A percentile compares a stretch with the other conserved stretches of the same genome.
Evolutionary conservation across 2,797 vertebrate species (phyloP).

Genomic region (Enoplosus armatus): DNA sequence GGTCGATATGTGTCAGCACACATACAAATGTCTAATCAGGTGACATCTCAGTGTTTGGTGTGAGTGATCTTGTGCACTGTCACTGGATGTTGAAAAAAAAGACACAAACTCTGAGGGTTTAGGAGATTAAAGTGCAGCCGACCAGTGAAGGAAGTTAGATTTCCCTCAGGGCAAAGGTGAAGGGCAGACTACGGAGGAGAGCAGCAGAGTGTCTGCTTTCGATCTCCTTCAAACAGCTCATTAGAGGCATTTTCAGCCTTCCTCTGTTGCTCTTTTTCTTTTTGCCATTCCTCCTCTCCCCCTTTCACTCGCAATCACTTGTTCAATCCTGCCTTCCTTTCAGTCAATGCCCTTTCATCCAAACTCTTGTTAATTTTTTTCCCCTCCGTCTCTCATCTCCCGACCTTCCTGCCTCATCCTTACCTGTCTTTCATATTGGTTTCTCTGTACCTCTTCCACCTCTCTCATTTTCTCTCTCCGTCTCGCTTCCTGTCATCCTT

Average conservation of each 20-base stretch:
- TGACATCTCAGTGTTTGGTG: constrained; percentile 20
- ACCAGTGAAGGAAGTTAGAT: constrained; percentile 34
- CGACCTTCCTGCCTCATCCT: background rate
- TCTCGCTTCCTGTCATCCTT: constrained; percentile 12
- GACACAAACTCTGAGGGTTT: background rate
- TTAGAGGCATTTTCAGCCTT: constrained; percentile 54
- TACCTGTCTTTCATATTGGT: constrained; percentile 7
- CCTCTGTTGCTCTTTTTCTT: constrained; percentile 17
- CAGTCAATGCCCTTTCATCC: constrained; percentile 32
- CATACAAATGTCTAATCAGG: constrained; percentile 48
- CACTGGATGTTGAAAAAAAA: constrained; percentile 5
- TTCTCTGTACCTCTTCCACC: constrained; percentile 12
- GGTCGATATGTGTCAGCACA: constrained; percentile 52
- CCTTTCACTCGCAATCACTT: constrained; percentile 10
- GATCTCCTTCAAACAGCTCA: constrained; percentile 58
- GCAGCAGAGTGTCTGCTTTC: constrained; percentile 26
- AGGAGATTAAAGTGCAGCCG: background rate
- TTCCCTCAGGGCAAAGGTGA: constrained; percentile 57
- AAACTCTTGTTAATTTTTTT: constrained; percentile 23
- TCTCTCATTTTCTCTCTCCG: constrained; percentile 1
- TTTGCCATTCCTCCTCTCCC: constrained; percentile 12
- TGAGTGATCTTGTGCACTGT: background rate
- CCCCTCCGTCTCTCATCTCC: constrained; percentile 18
- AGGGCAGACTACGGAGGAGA: constrained; percentile 31
- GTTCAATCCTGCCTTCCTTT: constrained; percentile 13